A percentile compares a stretch with the other conserved stretches of the same genome.
phyloP scores from a whole-genome alignment of 1,140 invertebrate species.

The Caenorhabditis tropicalis region DNA sequence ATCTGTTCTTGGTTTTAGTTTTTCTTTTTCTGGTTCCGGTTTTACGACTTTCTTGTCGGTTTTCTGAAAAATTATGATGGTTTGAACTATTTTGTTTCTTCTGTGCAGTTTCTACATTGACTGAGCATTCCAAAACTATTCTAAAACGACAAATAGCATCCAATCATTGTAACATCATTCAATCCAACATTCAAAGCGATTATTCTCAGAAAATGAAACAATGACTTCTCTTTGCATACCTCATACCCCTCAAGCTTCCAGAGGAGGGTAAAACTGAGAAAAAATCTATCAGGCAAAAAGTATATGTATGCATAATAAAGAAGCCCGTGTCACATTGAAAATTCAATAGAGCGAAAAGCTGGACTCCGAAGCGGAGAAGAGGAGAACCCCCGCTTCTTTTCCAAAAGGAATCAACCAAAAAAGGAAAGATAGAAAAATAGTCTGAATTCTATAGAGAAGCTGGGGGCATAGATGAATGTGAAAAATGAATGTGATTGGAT shows the following conservation, averaged over 20 bases:
- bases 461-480: background rate
- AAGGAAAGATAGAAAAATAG: background rate
- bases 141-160: background rate
- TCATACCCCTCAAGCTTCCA: background rate
- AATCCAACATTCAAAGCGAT: too few relatives aligned
- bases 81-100: background rate
- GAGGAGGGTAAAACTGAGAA: background rate
- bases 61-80: background rate
- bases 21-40: slow-evolving; percentile 7
- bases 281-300: slow-evolving; percentile 35
- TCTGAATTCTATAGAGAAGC: background rate
- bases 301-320: slow-evolving; percentile 40
- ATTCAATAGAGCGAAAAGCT: slow-evolving; percentile 43
- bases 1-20: background rate
- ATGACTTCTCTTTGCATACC: background rate
- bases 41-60: background rate
- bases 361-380: background rate
- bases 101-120: background rate
- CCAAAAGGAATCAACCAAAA: slow-evolving; percentile 3
- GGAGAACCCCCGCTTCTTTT: background rate
- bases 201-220: background rate
- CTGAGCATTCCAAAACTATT: background rate
- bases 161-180: too few relatives aligned
- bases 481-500: background rate
- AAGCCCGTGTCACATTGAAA: slow-evolving; percentile 43